Base-by-base conservation (phyloP, 92 coral and sea anemone species). In the Pocillopora grandis region DNA sequence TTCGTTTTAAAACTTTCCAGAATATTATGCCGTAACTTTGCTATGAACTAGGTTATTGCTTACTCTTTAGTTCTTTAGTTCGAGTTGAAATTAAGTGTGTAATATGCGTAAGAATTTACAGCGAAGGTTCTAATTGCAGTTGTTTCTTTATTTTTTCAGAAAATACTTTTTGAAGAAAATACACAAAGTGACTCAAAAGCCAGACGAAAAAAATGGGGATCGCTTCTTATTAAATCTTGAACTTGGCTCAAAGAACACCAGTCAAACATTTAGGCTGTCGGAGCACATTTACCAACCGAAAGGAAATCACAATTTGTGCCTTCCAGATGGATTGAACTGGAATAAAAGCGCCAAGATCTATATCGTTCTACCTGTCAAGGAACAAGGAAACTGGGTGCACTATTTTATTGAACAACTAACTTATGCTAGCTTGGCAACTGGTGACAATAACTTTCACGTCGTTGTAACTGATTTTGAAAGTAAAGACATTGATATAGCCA, bases 201-300 rank as follows among this genome's bases (percentile, higher is more conserved):
- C 84, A 21, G 88, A 88, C 55, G 52, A 55, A 13, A 72, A 61
- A 75, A 83, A 77, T 37, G 91, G 91, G 16, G 91, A 88, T 55
- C 91, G 88, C 21, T 88, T 82, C 76, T 71, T 83, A 23, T 14
- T 88, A 17, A 83, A 88, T 18, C 80, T 88, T 4, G 79, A 81
- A 23, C 79, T 88, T 5, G 75, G 74, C 15, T 33, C 55, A 48
- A 9, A 67, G 2, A 77, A 57, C 20, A 57, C 70, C 13, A 62
- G 71, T 64, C 20, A 78, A 49, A 59, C 72, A 57, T 76, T 64
- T 19, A 86, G 90, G 58, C 68, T 87, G 61, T 72, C 90, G 12
- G 86, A 80, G 63, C 82, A 87, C 65, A 86, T 80, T 36, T 87
- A 80, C 66, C 81, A 33, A 69, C 23, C 52, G 35, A 87, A 80